These are phyloP conservation scores for Synanthedon tipuliformis DNA, from an alignment of 2,888 invertebrate species.

Conservation along the genomic window DNA sequence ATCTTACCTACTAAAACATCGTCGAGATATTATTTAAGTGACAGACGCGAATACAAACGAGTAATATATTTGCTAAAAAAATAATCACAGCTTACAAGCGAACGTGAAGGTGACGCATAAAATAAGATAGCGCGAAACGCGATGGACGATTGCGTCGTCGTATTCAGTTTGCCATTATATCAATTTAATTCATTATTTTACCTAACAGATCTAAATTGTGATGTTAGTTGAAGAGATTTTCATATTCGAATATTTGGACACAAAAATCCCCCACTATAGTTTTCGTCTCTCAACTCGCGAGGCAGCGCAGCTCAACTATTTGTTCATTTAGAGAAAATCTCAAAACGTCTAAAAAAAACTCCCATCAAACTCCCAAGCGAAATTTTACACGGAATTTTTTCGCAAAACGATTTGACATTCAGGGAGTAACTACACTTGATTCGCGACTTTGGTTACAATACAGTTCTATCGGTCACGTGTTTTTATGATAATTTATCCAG, in stretches of 20 bases:
- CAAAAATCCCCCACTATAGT: slow-evolving; percentile 63
- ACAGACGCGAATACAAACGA: slow-evolving; percentile 34
- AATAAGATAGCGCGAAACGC: slow-evolving; percentile 38
- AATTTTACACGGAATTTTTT: no score
- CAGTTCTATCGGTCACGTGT: no score
- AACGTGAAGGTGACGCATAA: slow-evolving; percentile 44
- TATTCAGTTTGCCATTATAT: background rate
- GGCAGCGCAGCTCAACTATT: no score
- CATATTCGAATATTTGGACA: slow-evolving; percentile 48
- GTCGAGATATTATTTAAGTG: slow-evolving; percentile 33
- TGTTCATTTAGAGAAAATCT: no score
- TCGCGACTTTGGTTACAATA: no score
- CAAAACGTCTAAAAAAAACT: no score
- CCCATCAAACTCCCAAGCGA: no score
- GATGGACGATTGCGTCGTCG: slow-evolving; percentile 40
- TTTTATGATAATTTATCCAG: no score
- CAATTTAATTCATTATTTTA: slow-evolving; percentile 6
- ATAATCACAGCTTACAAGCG: slow-evolving; percentile 61
- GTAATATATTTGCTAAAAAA: slow-evolving; percentile 39
- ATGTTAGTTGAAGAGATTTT: slow-evolving; percentile 63
- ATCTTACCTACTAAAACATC: slow-evolving; percentile 48
- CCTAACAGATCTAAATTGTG: slow-evolving; percentile 33
- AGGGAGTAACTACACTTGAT: no score
- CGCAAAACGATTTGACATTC: no score
- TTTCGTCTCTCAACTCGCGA: no score